Conservation (phyloP, 2,113 vertebrate species). For the Ochotona curzoniae region DNA sequence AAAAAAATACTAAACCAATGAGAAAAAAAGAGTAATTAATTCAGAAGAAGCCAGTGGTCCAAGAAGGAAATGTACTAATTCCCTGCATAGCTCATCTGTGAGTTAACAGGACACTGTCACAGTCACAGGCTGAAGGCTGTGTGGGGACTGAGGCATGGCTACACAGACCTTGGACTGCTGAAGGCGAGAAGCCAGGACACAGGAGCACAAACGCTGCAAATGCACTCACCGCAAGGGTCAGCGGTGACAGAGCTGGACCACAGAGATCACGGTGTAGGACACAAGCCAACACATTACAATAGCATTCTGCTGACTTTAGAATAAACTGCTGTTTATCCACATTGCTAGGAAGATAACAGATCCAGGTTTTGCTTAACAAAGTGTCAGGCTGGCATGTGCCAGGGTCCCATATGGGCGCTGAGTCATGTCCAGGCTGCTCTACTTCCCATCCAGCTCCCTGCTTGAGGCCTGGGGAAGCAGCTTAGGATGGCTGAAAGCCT, state of each 20-base stretch:
- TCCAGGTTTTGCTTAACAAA: conserved; percentile 17
- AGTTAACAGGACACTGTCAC: not conserved
- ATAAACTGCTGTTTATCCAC: conserved; percentile 18
- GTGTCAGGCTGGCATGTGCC: not conserved
- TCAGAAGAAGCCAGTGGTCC: conserved; percentile 24
- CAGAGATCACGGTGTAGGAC: not conserved
- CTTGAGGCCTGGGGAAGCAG: too few species aligned
- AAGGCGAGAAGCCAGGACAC: conserved; percentile 40
- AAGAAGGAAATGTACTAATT: conserved; percentile 51
- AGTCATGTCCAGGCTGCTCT: too few species aligned
- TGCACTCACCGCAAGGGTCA: conserved; percentile 1
- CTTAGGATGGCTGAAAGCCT: too few species aligned
- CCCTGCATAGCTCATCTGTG: not conserved
- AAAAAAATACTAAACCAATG: conserved; percentile 46
- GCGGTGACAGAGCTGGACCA: conserved; percentile 8
- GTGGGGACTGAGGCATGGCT: conserved; percentile 36
- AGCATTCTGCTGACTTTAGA: conserved; percentile 36
- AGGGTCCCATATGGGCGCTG: too few species aligned
- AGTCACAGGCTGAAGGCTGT: conserved; percentile 14
- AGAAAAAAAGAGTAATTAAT: conserved; percentile 38
- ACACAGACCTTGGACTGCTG: not conserved
- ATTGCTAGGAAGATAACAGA: not conserved
- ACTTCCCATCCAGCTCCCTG: too few species aligned
- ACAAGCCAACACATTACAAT: conserved; percentile 41
- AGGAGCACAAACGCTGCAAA: conserved; percentile 50